phyloP scores from a whole-genome alignment of 2,888 invertebrate species.

The Ochlodes sylvanus region DNA sequence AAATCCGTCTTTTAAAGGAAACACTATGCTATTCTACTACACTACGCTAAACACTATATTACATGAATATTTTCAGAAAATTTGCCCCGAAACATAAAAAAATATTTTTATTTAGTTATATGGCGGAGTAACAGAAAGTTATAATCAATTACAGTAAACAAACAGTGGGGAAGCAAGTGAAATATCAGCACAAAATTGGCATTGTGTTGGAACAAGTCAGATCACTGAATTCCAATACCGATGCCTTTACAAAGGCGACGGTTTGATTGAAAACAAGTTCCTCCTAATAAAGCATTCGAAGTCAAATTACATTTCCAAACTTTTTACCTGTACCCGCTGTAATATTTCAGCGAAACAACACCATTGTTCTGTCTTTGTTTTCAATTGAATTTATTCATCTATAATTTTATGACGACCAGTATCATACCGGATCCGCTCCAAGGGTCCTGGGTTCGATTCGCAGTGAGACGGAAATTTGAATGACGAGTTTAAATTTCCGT shows the following conservation, averaged over 20 bases:
- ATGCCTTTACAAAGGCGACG: background rate
- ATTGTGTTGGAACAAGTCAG: slow-evolving; percentile 1
- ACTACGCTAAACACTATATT: too few species aligned
- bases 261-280: background rate
- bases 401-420: too few species aligned
- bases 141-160: background rate
- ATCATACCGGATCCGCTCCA: too few species aligned
- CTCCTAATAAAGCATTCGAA: background rate
- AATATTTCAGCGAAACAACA: background rate
- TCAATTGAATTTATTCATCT: too few species aligned
- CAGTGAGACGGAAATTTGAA: too few species aligned
- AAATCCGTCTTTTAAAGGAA: too few species aligned
- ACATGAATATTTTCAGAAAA: too few species aligned
- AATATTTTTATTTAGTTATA: too few species aligned
- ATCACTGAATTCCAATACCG: background rate
- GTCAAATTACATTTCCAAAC: slow-evolving; percentile 3
- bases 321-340: background rate
- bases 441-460: too few species aligned
- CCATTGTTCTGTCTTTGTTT: background rate
- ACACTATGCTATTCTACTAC: too few species aligned
- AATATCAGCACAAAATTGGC: background rate
- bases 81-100: too few species aligned
- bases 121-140: background rate
- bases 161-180: background rate
- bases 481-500: too few species aligned